Conservation (phyloP, 23 tunicate genomes). For the Halocynthia roretzi region DNA sequence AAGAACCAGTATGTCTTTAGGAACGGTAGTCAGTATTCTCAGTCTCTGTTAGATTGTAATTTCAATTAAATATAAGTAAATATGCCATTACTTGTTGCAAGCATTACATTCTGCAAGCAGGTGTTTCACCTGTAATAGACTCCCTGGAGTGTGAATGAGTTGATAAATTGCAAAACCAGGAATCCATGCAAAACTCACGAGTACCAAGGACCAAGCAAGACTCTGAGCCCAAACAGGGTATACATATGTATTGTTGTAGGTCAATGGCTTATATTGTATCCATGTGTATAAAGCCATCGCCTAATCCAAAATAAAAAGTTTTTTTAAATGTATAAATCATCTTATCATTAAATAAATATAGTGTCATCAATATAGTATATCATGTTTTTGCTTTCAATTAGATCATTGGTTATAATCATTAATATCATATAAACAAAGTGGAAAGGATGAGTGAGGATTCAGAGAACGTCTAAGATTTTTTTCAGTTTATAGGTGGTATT, state of each 20-base stretch:
- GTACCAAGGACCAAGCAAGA: conserved; percentile 37
- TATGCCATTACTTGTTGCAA: no score
- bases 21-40: no score
- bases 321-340: neutral
- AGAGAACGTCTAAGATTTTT: no score
- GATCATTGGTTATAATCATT: neutral
- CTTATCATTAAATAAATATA: no score
- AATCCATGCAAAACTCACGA: conserved; percentile 26
- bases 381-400: no score
- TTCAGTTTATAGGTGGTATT: no score
- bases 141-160: neutral
- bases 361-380: no score
- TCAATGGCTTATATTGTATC: conserved; percentile 19
- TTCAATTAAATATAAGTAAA: no score
- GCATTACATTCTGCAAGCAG: neutral
- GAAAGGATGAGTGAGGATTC: neutral
- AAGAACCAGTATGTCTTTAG: no score
- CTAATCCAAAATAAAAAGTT: neutral
- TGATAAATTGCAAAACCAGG: conserved; percentile 24
- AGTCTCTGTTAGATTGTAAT: no score
- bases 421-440: neutral
- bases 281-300: conserved; percentile 11
- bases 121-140: neutral
- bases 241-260: conserved; percentile 24
- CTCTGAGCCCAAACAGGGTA: conserved; percentile 41